Evolutionary conservation across 2,797 vertebrate species (phyloP).

Genomic region (Coreius guichenoti): DNA sequence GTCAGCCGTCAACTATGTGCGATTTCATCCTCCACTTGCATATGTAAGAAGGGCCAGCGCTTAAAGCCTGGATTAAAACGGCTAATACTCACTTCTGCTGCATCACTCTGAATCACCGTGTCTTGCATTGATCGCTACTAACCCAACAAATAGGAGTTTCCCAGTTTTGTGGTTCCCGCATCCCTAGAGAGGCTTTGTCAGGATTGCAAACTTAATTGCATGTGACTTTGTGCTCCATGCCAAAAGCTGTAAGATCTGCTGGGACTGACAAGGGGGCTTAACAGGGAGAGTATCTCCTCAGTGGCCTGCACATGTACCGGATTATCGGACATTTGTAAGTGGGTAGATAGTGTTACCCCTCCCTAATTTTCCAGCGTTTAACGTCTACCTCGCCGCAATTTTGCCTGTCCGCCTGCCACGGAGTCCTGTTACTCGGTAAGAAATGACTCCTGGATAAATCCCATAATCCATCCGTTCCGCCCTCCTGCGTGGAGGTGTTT

Average conservation of each 20-base stretch:
- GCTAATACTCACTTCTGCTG: conserved; percentile 69
- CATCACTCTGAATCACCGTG: conserved; percentile 59
- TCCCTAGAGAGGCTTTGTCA: conserved; percentile 53
- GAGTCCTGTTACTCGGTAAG: conserved; percentile 64
- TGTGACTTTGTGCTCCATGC: conserved; percentile 49
- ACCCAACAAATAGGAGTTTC: conserved; percentile 44
- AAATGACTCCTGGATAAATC: conserved; percentile 62
- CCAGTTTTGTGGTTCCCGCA: conserved; percentile 58
- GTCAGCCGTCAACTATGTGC: conserved; percentile 37
- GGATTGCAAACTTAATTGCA: conserved; percentile 46
- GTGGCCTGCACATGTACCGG: conserved; percentile 64
- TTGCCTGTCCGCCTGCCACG: conserved; percentile 46
- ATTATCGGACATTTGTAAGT: conserved; percentile 66
- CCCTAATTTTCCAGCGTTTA: conserved; percentile 68
- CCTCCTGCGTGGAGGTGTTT: conserved; percentile 58
- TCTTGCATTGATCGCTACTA: conserved; percentile 43
- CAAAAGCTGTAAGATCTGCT: conserved; percentile 30
- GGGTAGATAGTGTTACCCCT: conserved; percentile 65
- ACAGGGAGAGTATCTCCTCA: conserved; percentile 49
- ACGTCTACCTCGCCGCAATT: conserved; percentile 58
- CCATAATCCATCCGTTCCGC: conserved; percentile 65
- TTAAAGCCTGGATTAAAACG: conserved; percentile 66
- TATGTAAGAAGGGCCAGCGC: conserved; percentile 48
- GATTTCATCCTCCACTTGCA: conserved; percentile 39
- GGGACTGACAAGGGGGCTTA: conserved; percentile 55